Evolutionary conservation across 2,797 vertebrate genomes (phyloP), one percentile per base, ranked within the genome.

Genomic region (Sebastiscus albofasciatus): DNA sequence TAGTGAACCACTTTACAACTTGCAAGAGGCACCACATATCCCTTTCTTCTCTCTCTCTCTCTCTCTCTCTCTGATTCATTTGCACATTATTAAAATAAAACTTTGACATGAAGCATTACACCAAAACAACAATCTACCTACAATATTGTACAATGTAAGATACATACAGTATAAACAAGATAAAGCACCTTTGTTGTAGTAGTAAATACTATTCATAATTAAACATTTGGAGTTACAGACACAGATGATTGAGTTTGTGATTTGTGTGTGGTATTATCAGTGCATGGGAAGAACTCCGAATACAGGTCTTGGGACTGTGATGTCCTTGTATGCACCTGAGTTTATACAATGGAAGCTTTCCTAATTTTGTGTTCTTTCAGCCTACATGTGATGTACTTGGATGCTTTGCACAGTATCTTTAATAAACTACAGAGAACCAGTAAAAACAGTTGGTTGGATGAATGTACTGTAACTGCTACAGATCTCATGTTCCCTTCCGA

Each of bases 1-100:
- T 96, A 90, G 94, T 90, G 95, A 96, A 96, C 96, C 96, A 96
- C 95, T 94, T 95, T 90, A 96, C 94, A 95, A 95, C 95, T 95
- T 94, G 93, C 92, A 94, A 95, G 90, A 93, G 95, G 93, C 85
- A 94, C 91, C 89, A 89, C 89, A 94, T 94, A 94, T 96, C 90
- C 94, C 90, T 95, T 95, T 93, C 92, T 95, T 95, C 91, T 94
- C 91, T 96, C 94, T 95, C 91, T 94, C 91, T 96, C 94, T 94
- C 36, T 39, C 93, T 95, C 91, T 94, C 91, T 96, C 94, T 95
- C 91, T 94, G 88, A 96, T 94, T 97, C 94, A 95, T 92, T 95
- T 97, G 96, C 93, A 96, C 96, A 97, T 97, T 97, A 97, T 96
- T 97, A 98, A 97, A 98, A 99, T 98, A 98, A 97, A 96, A 95